phyloP scores from a whole-genome alignment of 2,797 vertebrate species.

The Sphenopsis melanotis region DNA sequence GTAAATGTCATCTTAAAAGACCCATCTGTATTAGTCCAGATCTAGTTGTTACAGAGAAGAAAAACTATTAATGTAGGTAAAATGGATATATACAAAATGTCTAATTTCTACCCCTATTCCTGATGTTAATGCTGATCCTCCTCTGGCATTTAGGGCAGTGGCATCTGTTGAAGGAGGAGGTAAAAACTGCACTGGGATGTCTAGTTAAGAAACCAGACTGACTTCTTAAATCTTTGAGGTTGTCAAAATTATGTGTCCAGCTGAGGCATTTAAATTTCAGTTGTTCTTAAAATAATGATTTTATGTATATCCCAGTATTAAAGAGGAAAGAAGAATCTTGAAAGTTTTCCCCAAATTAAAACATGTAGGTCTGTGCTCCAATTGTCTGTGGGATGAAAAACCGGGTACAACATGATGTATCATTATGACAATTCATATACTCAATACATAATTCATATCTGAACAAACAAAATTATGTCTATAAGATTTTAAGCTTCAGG shows the following conservation, averaged over 20 bases:
- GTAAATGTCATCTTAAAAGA: not conserved
- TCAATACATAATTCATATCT: not conserved
- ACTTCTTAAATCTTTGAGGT: not conserved
- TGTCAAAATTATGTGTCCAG: not conserved
- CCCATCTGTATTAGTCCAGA: not conserved
- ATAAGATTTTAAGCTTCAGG: not conserved
- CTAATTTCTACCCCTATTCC: not conserved
- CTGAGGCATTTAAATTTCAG: not conserved
- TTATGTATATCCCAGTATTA: not conserved
- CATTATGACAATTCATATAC: not conserved
- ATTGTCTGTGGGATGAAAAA: not conserved
- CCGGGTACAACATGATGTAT: not conserved
- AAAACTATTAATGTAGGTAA: not conserved
- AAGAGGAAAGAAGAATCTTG: not conserved
- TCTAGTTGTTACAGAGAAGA: not conserved
- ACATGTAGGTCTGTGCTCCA: not conserved
- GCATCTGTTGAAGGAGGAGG: not conserved
- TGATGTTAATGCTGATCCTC: not conserved
- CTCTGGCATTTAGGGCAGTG: not conserved
- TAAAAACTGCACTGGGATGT: not conserved
- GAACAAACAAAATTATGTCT: not conserved
- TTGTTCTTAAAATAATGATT: not conserved
- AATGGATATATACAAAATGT: not conserved
- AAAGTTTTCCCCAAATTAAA: not conserved
- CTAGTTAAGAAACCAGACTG: not conserved